Evolutionary conservation across 2,888 invertebrate species (phyloP).

Genomic region (Achlya flavicornis): DNA sequence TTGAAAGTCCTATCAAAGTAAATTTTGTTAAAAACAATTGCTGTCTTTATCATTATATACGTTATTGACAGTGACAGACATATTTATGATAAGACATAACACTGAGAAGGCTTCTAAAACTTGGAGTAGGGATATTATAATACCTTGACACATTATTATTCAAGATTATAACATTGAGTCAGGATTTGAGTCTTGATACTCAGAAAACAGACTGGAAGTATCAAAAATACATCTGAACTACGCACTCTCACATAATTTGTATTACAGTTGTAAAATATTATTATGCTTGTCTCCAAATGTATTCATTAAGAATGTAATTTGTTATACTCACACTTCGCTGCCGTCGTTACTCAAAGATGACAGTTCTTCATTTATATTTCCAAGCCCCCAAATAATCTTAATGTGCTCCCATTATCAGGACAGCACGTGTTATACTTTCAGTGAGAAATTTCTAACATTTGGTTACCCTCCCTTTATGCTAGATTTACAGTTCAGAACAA

Average conservation of each 20-base stretch:
- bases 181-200: no score
- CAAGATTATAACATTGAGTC: no score
- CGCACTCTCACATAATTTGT: not conserved
- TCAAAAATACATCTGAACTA: no score
- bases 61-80: no score
- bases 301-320: slow-evolving; percentile 48
- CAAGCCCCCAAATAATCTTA: slow-evolving; percentile 70
- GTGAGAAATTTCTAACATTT: slow-evolving; percentile 59
- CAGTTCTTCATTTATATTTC: slow-evolving; percentile 68
- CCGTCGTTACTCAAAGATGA: slow-evolving; percentile 66
- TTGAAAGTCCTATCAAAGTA: no score
- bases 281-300: slow-evolving; percentile 36
- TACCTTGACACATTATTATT: no score
- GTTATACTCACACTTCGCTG: slow-evolving; percentile 47
- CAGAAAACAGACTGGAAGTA: no score
- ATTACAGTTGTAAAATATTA: not conserved
- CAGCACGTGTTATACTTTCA: slow-evolving; percentile 64
- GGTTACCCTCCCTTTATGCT: slow-evolving; percentile 58
- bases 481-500: slow-evolving; percentile 78
- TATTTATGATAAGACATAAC: no score
- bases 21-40: no score
- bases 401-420: slow-evolving; percentile 76
- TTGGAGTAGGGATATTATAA: no score
- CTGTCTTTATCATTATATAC: no score
- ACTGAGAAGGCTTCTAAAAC: no score